These are phyloP conservation scores for Papio anubis DNA, from an alignment of 2,113 vertebrate species.

Conservation along the genomic window DNA sequence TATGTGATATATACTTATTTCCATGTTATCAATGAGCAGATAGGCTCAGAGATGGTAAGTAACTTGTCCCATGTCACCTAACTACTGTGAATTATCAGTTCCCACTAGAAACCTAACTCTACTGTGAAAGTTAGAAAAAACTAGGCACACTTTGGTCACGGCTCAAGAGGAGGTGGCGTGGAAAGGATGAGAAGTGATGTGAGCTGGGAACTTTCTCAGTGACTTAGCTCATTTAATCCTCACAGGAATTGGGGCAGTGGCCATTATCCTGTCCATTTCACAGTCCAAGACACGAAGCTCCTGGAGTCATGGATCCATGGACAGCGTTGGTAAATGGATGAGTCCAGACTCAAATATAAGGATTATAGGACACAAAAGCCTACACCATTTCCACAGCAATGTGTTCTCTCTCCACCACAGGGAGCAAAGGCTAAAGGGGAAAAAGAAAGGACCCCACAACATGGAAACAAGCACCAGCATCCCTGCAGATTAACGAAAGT, in stretches of 20 bases:
- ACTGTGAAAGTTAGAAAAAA: conserved; percentile 20
- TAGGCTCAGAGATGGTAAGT: not conserved
- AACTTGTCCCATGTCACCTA: not conserved
- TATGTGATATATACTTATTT: not conserved
- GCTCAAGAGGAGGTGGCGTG: not conserved
- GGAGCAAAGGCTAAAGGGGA: not conserved
- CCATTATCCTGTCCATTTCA: not conserved
- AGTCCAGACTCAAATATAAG: not conserved
- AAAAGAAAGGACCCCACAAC: not conserved
- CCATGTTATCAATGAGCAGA: not conserved
- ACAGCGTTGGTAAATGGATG: not conserved
- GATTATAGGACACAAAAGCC: not conserved
- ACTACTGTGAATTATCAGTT: not conserved
- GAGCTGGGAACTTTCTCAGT: not conserved
- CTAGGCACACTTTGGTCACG: not conserved
- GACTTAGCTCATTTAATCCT: not conserved
- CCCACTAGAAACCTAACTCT: not conserved
- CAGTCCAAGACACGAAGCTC: not conserved
- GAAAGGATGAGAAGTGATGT: not conserved
- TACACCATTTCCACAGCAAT: not conserved
- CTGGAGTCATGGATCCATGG: not conserved
- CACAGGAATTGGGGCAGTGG: not conserved
- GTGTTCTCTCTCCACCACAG: not conserved
- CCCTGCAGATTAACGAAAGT: not conserved
- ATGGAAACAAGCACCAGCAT: not conserved